Base-by-base conservation (phyloP, 2,113 vertebrate genomes). In the Pycnonotus jocosus region DNA sequence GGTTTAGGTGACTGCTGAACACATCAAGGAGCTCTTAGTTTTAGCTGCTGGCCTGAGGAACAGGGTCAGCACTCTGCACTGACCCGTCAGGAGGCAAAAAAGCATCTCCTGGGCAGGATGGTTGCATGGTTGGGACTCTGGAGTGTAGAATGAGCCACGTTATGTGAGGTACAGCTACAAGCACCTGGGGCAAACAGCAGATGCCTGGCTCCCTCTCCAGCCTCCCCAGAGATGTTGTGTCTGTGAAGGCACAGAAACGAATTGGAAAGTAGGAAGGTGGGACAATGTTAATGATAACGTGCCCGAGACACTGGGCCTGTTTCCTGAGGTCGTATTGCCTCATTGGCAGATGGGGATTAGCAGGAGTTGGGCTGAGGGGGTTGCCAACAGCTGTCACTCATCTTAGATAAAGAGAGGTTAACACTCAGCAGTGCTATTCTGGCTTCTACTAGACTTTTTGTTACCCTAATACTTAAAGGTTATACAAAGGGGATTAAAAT, bases 331-430 rank as follows among this genome's bases (percentile, higher is more conserved):
- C 13, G 3, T 7, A 14, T 69, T 81, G 80, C 77, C 65, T 88
- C 3, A 0, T 8, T 65, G 84, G 89, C 95, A 90, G 92, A 65
- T 92, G 64, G 35, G 30, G 81, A 68, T 91, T 94, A 94, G 81
- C 78, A 77, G 73, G 53, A 89, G 45, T 9, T 90, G 65, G 48
- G 38, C 2, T 88, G 48, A 23, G 47, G 53, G 61, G 11, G 7
- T 51, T 95, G 92, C 79, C 90, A 94, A 13, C 73, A 87, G 62
- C 81, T 90, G 86, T 87, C 68, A 40, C 33, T 90, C 84, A 15
- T 23, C 78, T 87, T 42, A 74, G 62, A 73, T 74, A 70, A 82
- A 74, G 56, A 31, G 35, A 50, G n/a, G 56, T 45, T 92, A 51
- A 74, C 31, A 47, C 54, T 91, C 40, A 88, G 56, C 66, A 74